A percentile compares a stretch with the other conserved stretches of the same genome.
Conservation (phyloP, 2,113 vertebrate species). For the Xiphorhynchus elegans region DNA sequence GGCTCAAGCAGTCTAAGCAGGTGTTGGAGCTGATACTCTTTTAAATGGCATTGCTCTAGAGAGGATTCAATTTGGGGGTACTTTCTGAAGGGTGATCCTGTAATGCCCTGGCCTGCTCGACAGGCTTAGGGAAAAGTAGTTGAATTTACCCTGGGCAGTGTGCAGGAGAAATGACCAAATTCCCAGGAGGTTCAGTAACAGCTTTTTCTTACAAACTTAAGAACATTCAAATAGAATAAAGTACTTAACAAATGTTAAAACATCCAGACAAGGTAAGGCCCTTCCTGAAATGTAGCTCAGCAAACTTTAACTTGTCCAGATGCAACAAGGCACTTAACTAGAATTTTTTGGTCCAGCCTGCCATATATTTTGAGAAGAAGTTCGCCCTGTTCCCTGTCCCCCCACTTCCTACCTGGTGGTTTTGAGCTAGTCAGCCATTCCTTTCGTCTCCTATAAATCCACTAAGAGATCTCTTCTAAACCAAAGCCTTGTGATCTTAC, state of each 20-base stretch:
- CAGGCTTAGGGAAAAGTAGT: background rate
- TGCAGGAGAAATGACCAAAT: background rate
- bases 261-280: background rate
- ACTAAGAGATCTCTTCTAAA: background rate
- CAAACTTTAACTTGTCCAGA: background rate
- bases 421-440: background rate
- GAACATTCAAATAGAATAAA: background rate
- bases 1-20: background rate
- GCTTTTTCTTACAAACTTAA: background rate
- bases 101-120: accelerated
- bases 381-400: background rate
- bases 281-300: background rate
- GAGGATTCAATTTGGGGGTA: background rate
- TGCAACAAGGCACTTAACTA: background rate
- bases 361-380: background rate
- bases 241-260: background rate
- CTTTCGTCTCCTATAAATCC: background rate
- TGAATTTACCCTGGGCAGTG: background rate
- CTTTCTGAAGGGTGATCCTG: background rate
- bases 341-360: no score
- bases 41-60: background rate
- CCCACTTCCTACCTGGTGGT: background rate
- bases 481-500: background rate
- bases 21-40: background rate
- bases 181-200: background rate